phyloP scores from a whole-genome alignment of 64 coral and sea anemone genomes.

The Hydrozoanthus tunicans region DNA sequence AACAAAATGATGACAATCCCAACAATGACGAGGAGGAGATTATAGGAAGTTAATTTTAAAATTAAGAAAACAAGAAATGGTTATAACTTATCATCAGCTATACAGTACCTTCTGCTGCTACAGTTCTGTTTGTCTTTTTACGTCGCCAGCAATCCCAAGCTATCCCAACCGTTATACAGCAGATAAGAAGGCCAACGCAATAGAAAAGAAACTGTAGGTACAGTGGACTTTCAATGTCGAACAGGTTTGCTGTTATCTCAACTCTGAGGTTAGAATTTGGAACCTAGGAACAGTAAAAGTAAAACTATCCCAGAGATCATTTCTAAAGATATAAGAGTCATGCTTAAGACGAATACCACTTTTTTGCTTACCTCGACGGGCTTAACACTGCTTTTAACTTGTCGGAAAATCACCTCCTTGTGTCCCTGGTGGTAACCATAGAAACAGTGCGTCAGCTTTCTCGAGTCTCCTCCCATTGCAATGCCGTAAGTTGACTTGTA shows the following conservation, averaged over 20 bases:
- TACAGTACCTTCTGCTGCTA: constrained; percentile 30
- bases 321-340: too few species aligned
- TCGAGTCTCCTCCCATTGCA: constrained; percentile 64
- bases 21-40: background rate
- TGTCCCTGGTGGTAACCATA: constrained; percentile 52
- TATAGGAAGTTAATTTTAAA: background rate
- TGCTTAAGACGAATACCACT: too few species aligned
- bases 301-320: too few species aligned
- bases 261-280: constrained; percentile 37
- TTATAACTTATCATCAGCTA: background rate
- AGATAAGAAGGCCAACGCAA: background rate
- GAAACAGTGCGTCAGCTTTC: constrained; percentile 73
- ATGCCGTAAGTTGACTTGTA: constrained; percentile 66
- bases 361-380: constrained; percentile 59
- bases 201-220: constrained; percentile 37
- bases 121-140: background rate
- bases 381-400: constrained; percentile 36
- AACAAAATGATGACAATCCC: too few species aligned
- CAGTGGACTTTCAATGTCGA: constrained; percentile 33
- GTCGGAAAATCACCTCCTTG: constrained; percentile 53
- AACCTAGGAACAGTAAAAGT: constrained; percentile 1
- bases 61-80: background rate
- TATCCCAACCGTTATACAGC: background rate
- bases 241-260: constrained; percentile 47
- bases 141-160: constrained; percentile 27